These are phyloP conservation scores for Ianthella basta DNA, from an alignment of 37 sponge, comb jelly and placozoan genomes.

Conservation along the genomic window DNA sequence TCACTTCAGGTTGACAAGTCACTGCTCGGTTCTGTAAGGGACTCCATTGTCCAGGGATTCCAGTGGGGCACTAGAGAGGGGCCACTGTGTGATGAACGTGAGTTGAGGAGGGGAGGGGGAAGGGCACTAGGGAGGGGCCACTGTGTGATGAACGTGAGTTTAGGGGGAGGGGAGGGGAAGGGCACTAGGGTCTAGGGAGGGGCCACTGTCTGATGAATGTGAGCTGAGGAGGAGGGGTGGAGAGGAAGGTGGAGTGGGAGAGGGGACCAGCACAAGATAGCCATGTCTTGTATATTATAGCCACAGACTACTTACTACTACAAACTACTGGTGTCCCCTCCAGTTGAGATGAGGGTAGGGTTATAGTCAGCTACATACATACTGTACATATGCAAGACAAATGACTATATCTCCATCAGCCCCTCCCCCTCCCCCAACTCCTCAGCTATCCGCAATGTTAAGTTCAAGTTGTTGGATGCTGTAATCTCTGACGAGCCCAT, in stretches of 20 bases:
- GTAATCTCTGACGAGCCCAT: constrained; percentile 88
- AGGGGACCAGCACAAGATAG: constrained; percentile 92
- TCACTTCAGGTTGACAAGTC: constrained; percentile 87
- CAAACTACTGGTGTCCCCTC: too few species aligned
- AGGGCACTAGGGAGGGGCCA: constrained; percentile 97
- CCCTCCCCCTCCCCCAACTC: neutral
- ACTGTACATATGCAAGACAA: neutral
- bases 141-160: constrained; percentile 94
- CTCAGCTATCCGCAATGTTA: constrained; percentile 96
- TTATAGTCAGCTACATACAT: neutral
- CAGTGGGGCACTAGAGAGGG: constrained; percentile 99
- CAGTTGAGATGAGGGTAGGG: too few species aligned
- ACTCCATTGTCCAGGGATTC: constrained; percentile 97
- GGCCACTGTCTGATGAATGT: constrained; percentile 98
- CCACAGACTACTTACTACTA: too few species aligned
- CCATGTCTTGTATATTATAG: too few species aligned
- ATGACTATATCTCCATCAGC: too few species aligned
- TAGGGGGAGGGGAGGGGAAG: neutral
- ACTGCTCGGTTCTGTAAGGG: constrained; percentile 85
- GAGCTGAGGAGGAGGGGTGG: neutral
- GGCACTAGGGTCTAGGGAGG: constrained; percentile 94
- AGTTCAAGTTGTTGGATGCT: constrained; percentile 98
- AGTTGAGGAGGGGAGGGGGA: neutral
- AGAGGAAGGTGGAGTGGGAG: constrained; percentile 59
- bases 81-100: constrained; percentile 97